Evolutionary conservation across 2,113 vertebrate species (phyloP).

Genomic region (Halichoeres trimaculatus): DNA sequence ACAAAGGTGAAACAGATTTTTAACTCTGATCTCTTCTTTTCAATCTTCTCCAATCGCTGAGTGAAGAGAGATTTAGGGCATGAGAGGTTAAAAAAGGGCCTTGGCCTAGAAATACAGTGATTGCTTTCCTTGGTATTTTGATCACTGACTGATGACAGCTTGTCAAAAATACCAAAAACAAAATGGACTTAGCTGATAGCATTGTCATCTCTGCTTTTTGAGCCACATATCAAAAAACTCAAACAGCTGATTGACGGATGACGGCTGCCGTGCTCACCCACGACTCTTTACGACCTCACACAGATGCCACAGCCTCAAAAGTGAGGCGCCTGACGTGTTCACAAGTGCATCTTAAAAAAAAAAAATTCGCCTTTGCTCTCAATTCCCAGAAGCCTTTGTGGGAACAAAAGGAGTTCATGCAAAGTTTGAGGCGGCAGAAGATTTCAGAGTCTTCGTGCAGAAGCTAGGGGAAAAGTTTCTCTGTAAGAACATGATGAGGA

Average conservation of each 20-base stretch:
- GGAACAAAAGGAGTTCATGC: constrained; percentile 65
- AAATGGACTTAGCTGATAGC: constrained; percentile 20
- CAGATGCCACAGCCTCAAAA: constrained; percentile 52
- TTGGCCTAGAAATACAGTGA: constrained; percentile 11
- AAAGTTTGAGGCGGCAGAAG: constrained; percentile 63
- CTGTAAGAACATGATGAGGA: constrained; percentile 57
- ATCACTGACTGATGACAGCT: not conserved
- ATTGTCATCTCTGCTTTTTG: not conserved
- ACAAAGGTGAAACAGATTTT: constrained; percentile 42
- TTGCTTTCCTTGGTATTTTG: constrained; percentile 5
- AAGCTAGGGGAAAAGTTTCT: constrained; percentile 39
- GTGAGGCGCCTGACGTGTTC: constrained; percentile 28
- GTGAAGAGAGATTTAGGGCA: constrained; percentile 16
- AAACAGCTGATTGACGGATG: constrained; percentile 32
- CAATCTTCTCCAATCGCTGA: constrained; percentile 41
- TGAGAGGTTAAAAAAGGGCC: constrained; percentile 6
- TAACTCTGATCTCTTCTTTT: constrained; percentile 35
- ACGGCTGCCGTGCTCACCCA: constrained; percentile 10
- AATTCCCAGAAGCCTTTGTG: constrained; percentile 52
- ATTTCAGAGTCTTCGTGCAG: constrained; percentile 54
- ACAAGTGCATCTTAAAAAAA: constrained; percentile 34
- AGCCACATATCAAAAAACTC: constrained; percentile 23
- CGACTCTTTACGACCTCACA: constrained; percentile 13
- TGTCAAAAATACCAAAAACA: constrained; percentile 6
- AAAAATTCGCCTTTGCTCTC: constrained; percentile 52